Base-by-base conservation (phyloP, 2,888 invertebrate species). In the Drosophila fungiperda region DNA sequence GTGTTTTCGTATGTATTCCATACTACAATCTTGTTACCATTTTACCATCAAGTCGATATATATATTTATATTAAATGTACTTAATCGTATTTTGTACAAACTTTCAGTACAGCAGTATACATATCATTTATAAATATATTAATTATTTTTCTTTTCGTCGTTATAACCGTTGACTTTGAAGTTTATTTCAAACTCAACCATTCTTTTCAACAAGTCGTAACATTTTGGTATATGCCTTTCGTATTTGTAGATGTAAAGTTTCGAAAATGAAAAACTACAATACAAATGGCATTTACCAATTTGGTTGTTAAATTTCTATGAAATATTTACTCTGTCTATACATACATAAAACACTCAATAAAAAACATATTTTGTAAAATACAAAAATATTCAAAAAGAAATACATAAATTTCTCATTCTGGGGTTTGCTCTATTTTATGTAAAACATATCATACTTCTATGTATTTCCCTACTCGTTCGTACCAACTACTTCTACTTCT, bases 1-100 rank as follows among this genome's bases (percentile, higher is more conserved):
- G 71, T 78, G 65, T 76, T 84, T 78, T 78, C 82, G 84, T 81
- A 89, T 87, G 77, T 73, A 68, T 70, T 70, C 59, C 76, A 71
- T 82, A 70, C 76, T 68, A 65, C 53, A 65, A 59, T 67, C 57
- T 70, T 74, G 61, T 55, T 52, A 52, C 33, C 65, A 65, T 67
- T 76, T 72, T 53, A 53, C n/a, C 62, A 58, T 57, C 59, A 61
- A 68, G 48, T 73, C 65, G 48, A 63, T 82, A 53, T 70, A 63
- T 82, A 53, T 70, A 38, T 52, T 49, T 59, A 63, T 57, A 42
- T 42, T 45, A 67, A 57, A 71, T 84, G 62, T 63, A 5, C 20
- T 52, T 53, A 55, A 48, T 76, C 58, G 70, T 73, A 73, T 70
- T 58, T 76, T 82, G 79, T 87, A 79, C 53, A 79, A 79, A 69